phyloP scores from a whole-genome alignment of 2,797 vertebrate genomes.

The Smutsia gigantea region DNA sequence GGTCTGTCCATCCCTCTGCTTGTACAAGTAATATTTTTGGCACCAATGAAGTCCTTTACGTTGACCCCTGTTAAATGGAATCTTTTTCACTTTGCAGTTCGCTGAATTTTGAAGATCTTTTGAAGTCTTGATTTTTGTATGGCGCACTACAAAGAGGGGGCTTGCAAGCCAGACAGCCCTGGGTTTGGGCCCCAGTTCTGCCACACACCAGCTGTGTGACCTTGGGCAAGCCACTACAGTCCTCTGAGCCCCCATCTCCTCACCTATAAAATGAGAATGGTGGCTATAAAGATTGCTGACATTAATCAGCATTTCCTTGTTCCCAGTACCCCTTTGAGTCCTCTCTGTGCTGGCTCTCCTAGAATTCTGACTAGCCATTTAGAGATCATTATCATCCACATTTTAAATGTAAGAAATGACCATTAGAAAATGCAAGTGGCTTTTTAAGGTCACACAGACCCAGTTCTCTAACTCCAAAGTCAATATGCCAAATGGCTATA shows the following conservation, averaged over 20 bases:
- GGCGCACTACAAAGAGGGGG: background rate
- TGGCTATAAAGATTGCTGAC: background rate
- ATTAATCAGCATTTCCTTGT: background rate
- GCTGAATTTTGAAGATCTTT: background rate
- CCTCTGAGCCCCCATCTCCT: background rate
- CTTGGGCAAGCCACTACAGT: background rate
- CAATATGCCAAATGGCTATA: background rate
- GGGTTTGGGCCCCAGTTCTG: background rate
- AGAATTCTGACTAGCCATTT: background rate
- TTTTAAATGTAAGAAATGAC: background rate
- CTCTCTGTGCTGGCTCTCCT: background rate
- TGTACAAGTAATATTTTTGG: background rate
- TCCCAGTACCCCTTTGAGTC: accelerated
- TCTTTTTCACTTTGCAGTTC: background rate
- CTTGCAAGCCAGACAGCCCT: background rate
- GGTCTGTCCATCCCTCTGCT: background rate
- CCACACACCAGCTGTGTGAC: background rate
- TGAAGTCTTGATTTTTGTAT: background rate
- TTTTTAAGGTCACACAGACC: conserved; percentile 46
- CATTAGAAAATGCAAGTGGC: background rate
- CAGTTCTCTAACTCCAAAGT: conserved; percentile 3
- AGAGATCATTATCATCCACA: no score
- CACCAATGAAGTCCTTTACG: background rate
- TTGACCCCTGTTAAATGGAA: background rate
- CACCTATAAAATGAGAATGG: accelerated